Conservation (phyloP, 2,888 invertebrate genomes). For the Acrocyrtus sp. region DNA sequence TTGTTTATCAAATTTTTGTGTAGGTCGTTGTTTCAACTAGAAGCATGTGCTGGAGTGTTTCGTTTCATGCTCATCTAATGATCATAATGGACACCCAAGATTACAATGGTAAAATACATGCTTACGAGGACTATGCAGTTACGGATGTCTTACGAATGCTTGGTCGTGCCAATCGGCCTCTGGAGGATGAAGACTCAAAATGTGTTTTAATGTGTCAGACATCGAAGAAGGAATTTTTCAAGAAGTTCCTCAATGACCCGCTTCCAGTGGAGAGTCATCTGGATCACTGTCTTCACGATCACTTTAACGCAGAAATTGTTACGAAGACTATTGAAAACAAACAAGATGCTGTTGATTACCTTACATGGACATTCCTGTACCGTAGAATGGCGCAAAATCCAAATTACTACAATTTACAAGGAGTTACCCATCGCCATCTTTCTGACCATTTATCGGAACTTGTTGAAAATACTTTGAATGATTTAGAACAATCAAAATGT, state of each 20-base stretch:
- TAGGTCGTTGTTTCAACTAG: slow-evolving; percentile 92
- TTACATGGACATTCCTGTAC: slow-evolving; percentile 99
- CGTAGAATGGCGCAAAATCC: slow-evolving; percentile 97
- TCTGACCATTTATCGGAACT: slow-evolving; percentile 98
- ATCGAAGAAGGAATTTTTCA: slow-evolving; percentile 98
- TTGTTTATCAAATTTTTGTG: too few relatives aligned
- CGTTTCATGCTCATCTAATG: slow-evolving; percentile 91
- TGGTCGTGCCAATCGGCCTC: slow-evolving; percentile 93
- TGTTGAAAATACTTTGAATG: slow-evolving; percentile 93
- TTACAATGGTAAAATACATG: slow-evolving; percentile 80
- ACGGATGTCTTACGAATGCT: slow-evolving; percentile 98
- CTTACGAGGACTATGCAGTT: slow-evolving; percentile 97
- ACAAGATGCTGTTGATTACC: slow-evolving; percentile 98
- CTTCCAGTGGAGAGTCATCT: slow-evolving; percentile 97
- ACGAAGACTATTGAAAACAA: slow-evolving; percentile 99
- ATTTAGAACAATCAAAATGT: slow-evolving; percentile 96
- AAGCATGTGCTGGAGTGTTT: slow-evolving; percentile 92
- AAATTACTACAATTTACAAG: slow-evolving; percentile 98
- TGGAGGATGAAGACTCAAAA: slow-evolving; percentile 91
- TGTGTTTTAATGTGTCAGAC: slow-evolving; percentile 97
- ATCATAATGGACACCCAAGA: slow-evolving; percentile 97
- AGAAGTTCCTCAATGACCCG: slow-evolving; percentile 97
- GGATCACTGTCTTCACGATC: slow-evolving; percentile 97
- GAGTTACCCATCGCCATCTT: slow-evolving; percentile 95
- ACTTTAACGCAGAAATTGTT: slow-evolving; percentile 99